Evolutionary conservation across 1,140 invertebrate species (phyloP), one percentile per base, ranked within the genome.

Genomic region (Sminthurinus signatus): DNA sequence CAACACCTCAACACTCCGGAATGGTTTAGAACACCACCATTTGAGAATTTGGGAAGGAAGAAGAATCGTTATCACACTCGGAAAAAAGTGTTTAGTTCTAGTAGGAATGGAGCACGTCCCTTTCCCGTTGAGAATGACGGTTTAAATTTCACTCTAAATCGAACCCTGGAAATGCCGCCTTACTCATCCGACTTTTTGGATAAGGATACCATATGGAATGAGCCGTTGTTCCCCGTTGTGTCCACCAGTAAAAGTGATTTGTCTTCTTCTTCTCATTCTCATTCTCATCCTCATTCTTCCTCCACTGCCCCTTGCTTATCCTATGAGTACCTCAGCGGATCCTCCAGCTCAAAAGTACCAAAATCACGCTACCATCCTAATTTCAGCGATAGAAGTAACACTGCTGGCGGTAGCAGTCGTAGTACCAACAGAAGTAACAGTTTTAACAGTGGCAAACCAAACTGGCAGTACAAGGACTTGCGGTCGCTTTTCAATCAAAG

Each of bases 381-480:
- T 1, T 23, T 42, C 8, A 12, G 5, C 48, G 25, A 55, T n/a
- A n/a, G n/a, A n/a, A n/a, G n/a, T n/a, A n/a, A n/a, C n/a, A n/a
- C n/a, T n/a, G n/a, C n/a, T n/a, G n/a, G n/a, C n/a, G n/a, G n/a
- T n/a, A n/a, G n/a, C n/a, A n/a, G n/a, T n/a, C n/a, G n/a, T n/a
- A n/a, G n/a, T n/a, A n/a, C n/a, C n/a, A n/a, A n/a, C n/a, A n/a
- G n/a, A n/a, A n/a, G n/a, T n/a, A n/a, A n/a, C n/a, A n/a, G n/a
- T n/a, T n/a, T n/a, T n/a, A n/a, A n/a, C n/a, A n/a, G n/a, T n/a
- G n/a, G n/a, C n/a, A 70, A 61, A 58, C 68, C 68, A 14, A 4
- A 46, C 8, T 70, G 68, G 68, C 48, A 67, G 28, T 70, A 62
- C 31, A 62, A 66, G 43, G 68, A 70, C 62, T 58, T 70, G 1